Evolutionary conservation across 2,113 vertebrate species (phyloP).

Genomic region (Willisornis vidua): DNA sequence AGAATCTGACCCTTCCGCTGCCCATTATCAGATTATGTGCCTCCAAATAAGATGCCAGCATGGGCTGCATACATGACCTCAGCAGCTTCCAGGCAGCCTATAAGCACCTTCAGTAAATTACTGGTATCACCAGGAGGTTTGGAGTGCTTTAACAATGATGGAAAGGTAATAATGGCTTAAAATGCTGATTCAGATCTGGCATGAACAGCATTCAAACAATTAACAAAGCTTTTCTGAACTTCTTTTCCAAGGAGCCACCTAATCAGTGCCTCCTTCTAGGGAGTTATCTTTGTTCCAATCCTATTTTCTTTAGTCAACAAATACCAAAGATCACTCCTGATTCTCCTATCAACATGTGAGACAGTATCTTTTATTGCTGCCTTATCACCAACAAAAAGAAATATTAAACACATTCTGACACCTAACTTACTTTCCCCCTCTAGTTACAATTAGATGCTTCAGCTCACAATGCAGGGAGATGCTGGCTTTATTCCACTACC

Average conservation of each 20-base stretch:
- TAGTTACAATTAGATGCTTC: not conserved
- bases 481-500: not conserved
- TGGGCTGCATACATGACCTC: not conserved
- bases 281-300: not conserved
- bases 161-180: not conserved
- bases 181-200: not conserved
- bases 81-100: not conserved
- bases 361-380: not conserved
- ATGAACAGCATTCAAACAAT: not conserved
- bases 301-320: not conserved
- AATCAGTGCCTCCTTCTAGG: not conserved
- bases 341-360: not conserved
- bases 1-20: not conserved
- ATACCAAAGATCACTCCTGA: not conserved
- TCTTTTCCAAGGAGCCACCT: not conserved
- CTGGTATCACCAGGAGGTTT: not conserved
- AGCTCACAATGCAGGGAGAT: not conserved
- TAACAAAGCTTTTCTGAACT: not conserved
- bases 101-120: not conserved
- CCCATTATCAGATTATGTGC: rapidly evolving
- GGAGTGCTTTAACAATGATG: not conserved
- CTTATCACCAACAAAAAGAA: not conserved
- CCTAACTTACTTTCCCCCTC: not conserved
- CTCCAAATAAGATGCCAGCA: not conserved
- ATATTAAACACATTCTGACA: not conserved